Evolutionary conservation across 2,797 vertebrate species (phyloP).

Genomic region (Ibycter americanus): DNA sequence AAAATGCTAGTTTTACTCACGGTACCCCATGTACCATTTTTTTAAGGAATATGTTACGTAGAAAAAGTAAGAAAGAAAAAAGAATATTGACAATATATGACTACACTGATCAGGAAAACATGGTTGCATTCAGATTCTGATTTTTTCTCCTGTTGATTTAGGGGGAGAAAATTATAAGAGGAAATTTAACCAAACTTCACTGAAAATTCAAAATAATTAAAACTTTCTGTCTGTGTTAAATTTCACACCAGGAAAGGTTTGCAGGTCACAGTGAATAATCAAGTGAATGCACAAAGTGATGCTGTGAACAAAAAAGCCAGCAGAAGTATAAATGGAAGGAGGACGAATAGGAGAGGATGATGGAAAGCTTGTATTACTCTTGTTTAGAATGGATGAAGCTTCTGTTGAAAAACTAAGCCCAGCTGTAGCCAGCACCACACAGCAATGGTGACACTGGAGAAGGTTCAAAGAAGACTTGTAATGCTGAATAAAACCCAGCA

Average conservation of each 20-base stretch:
- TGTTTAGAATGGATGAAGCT: background rate
- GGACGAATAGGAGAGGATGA: background rate
- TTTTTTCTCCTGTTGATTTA: background rate
- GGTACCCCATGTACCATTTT: background rate
- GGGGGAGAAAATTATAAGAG: background rate
- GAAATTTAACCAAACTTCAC: background rate
- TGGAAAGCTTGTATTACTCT: background rate
- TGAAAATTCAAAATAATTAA: background rate
- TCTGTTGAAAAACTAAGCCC: background rate
- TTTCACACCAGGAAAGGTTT: background rate
- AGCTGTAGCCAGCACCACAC: background rate
- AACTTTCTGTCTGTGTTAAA: background rate
- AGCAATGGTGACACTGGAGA: background rate
- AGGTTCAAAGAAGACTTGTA: background rate
- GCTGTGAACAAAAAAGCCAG: background rate
- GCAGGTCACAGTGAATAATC: background rate
- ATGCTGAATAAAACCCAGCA: background rate
- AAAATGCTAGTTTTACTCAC: background rate
- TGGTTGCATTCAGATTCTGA: background rate
- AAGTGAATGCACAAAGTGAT: background rate
- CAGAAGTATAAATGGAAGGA: background rate
- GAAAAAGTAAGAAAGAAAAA: background rate
- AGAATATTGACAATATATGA: background rate
- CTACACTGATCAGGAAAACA: background rate
- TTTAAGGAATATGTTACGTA: fast-evolving